Conservation (phyloP, 2,888 invertebrate species). For the Liopterus haemorrhoidalis region DNA sequence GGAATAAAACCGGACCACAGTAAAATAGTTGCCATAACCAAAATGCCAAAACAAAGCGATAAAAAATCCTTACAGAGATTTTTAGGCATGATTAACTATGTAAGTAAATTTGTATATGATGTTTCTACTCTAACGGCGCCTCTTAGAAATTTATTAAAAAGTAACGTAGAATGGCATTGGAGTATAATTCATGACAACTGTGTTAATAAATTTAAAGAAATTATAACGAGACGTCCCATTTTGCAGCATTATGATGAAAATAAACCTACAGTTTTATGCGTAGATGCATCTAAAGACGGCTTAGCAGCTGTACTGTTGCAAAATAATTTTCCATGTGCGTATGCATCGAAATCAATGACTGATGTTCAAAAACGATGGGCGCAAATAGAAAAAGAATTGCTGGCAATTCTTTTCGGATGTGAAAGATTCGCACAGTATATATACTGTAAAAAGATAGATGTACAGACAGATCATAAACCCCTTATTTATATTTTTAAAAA, state of each 20-base stretch:
- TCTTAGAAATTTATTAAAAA: constrained; percentile 13
- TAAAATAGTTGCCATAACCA: constrained; percentile 24
- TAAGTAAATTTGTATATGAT: constrained; percentile 19
- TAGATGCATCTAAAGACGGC: constrained; percentile 18
- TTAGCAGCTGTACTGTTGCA: constrained; percentile 15
- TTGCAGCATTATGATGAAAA: constrained; percentile 16
- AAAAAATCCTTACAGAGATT: constrained; percentile 24
- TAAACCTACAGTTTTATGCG: constrained; percentile 15
- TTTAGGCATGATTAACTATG: constrained; percentile 18
- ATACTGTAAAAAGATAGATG: too few species aligned
- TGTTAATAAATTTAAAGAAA: constrained; percentile 12
- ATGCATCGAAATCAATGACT: constrained; percentile 19
- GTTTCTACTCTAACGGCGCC: constrained; percentile 14
- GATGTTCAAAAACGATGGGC: constrained; percentile 16
- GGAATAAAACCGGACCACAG: constrained; percentile 23
- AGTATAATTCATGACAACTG: constrained; percentile 10
- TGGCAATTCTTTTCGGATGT: constrained; percentile 18
- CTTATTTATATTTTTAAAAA: constrained; percentile 17
- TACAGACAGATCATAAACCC: constrained; percentile 17
- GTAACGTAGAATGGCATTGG: constrained; percentile 14
- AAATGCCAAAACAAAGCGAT: constrained; percentile 21
- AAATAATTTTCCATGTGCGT: constrained; percentile 13
- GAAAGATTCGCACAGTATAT: constrained; percentile 16
- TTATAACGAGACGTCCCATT: constrained; percentile 15
- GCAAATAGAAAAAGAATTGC: constrained; percentile 21